Conservation (phyloP, 35 echinoderm and acorn worm species). For the Lytechinus pictus region DNA sequence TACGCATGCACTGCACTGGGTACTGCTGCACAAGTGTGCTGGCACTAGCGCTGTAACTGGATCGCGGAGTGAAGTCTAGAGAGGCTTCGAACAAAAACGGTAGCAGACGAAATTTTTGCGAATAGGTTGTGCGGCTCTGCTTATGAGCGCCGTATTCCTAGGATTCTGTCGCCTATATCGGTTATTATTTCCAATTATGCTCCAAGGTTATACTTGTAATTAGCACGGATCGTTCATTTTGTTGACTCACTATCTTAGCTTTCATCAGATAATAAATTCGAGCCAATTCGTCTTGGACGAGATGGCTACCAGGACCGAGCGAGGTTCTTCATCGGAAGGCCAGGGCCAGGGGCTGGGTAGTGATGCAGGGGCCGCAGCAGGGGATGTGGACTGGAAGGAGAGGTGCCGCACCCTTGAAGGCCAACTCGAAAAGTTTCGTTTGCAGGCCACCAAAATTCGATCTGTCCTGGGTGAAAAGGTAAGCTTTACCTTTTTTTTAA, state of each 20-base stretch:
- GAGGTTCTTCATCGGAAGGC: slow-evolving; percentile 9
- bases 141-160: too few species aligned
- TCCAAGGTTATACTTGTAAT: neutral
- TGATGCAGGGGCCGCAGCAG: slow-evolving; percentile 29
- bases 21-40: too few species aligned
- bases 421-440: slow-evolving; percentile 64
- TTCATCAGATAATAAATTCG: neutral
- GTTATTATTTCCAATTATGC: neutral
- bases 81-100: neutral
- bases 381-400: slow-evolving; percentile 68
- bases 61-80: neutral
- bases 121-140: too few species aligned
- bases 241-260: neutral
- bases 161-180: too few species aligned
- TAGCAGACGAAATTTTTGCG: neutral
- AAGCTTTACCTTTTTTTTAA: neutral
- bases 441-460: slow-evolving; percentile 71
- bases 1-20: too few species aligned
- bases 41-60: too few species aligned
- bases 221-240: neutral
- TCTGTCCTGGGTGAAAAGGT: slow-evolving; percentile 66
- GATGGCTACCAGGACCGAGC: slow-evolving; percentile 31
- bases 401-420: slow-evolving; percentile 55
- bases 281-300: neutral
- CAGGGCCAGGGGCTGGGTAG: neutral